Evolutionary conservation across 2,113 vertebrate genomes (phyloP), one percentile per base, ranked within the genome.

Genomic region (Saguinus imperator): DNA sequence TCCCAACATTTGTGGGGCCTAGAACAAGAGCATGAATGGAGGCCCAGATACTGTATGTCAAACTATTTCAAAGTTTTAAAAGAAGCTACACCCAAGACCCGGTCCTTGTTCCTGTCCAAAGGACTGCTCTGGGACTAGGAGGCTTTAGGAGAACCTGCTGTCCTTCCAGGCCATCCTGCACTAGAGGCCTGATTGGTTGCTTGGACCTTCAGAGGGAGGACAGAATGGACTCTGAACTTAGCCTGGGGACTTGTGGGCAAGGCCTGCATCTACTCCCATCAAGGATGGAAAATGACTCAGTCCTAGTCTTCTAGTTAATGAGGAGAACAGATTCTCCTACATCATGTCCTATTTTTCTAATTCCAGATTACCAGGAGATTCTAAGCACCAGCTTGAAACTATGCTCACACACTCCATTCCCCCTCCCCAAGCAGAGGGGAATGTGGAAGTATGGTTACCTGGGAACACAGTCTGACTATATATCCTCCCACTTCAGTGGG

Each of bases 371-470:
- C 3, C n/a, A 80, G 85, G 27, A 20, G 55, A 21, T 48, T 73
- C 82, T 76, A 90, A 85, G 43, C 3, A 43, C 45, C 37, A 35
- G n/a, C 4, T 0, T 0, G 20, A n/a, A 91, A 81, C 5, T 20
- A 32, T 3, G 27, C 14, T 3, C 6, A 48, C 32, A 8, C 8
- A 6, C 9, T 45, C 11, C 35, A 61, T 5, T 8, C 13, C 25
- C 6, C 16, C 1, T 11, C 57, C 40, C 10, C 35, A n/a, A 29
- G 43, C 68, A 21, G 64, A 81, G 29, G n/a, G 8, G 11, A 45
- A 45, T 25, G 16, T 0, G 0, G 32, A 45, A 52, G 29, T 5
- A 61, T 9, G 12, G 2, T 32, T 21, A 5, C 1, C 37, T 1
- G 40, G 50, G 32, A 27, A 58, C 0, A 4, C 0, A 0, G 0